Base-by-base conservation (phyloP, 1,140 invertebrate genomes). In the Drosophila santomea region DNA sequence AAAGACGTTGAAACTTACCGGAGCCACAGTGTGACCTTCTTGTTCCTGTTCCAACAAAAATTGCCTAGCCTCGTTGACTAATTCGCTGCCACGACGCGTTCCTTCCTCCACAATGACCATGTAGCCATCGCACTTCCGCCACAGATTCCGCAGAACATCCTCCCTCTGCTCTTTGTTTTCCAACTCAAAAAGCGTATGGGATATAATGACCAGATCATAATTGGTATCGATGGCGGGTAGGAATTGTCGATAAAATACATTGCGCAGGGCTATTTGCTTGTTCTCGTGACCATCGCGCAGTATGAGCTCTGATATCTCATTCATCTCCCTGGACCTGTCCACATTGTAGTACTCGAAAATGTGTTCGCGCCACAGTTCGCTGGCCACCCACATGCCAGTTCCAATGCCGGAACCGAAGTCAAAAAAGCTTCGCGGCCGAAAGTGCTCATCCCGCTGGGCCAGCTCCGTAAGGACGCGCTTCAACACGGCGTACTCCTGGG, bases 321-420 rank as follows among this genome's bases (percentile, higher is more conserved):
- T 96, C 96, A 98, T 98, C 35, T 96, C 92, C 14, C 90, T 64
- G 0, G 97, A 97, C 35, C 94, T 92, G 91, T 99, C 98, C 1
- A 98, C 95, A 90, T 95, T 96, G 68, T 96, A 96, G 90, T 96
- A 96, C 93, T 98, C 97, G 79, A 94, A 95, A 14, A 98, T 93
- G 41, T 94, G 93, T 14, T 94, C 93, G 6, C 93, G 90, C 97
- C 97, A 98, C 23, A 94, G 93, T 10, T 93, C 89, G 72, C 95
- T 95, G 4, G 95, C 95, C 23, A 96, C 97, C 97, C 97, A 98
- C 39, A 95, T 95, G 0, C 95, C 95, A 32, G 96, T 96, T 3
- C 97, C 97, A 47, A 97, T 92, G 14, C 97, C 98, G 48, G 97
- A 98, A 6, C 98, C 98, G 93, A 98, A 98, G 93, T 98, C 97